Conservation (phyloP, 2,797 vertebrate genomes). For the Anas georgica region DNA sequence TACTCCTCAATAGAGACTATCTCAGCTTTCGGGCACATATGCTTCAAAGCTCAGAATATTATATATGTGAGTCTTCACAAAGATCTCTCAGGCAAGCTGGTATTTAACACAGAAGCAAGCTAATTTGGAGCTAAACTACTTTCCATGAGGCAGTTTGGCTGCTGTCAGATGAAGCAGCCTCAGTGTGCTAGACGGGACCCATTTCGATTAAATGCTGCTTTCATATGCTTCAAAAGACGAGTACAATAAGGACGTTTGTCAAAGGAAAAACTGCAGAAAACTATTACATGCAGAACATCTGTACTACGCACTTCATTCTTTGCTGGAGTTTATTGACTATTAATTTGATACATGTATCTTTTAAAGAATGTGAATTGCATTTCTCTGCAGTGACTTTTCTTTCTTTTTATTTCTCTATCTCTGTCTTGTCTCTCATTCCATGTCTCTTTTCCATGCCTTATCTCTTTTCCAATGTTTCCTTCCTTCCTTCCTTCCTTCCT, state of each 20-base stretch:
- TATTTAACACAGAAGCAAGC: slow-evolving; percentile 82
- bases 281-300: slow-evolving; percentile 81
- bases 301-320: slow-evolving; percentile 70
- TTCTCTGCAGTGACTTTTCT: slow-evolving; percentile 60
- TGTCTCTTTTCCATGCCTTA: not conserved
- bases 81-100: slow-evolving; percentile 82
- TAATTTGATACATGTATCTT: slow-evolving; percentile 82
- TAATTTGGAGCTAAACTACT: slow-evolving; percentile 81
- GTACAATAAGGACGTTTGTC: slow-evolving; percentile 80
- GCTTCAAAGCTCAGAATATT: slow-evolving; percentile 80
- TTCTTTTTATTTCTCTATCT: slow-evolving; percentile 49
- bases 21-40: slow-evolving; percentile 77
- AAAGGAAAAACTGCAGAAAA: slow-evolving; percentile 82
- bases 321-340: slow-evolving; percentile 80
- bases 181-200: slow-evolving; percentile 70
- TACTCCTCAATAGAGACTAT: slow-evolving; percentile 69
- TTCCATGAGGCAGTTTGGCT: slow-evolving; percentile 81
- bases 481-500: not conserved
- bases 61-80: slow-evolving; percentile 74
- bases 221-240: slow-evolving; percentile 76
- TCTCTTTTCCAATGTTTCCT: no score
- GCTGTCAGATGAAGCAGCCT: slow-evolving; percentile 78
- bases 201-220: slow-evolving; percentile 81
- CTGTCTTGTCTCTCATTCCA: not conserved
- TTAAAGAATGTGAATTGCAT: slow-evolving; percentile 75